Percentiles rank a stretch among this genome's conserved stretches.
Conservation (phyloP, 2,113 vertebrate species). For the Salvator merianae region DNA sequence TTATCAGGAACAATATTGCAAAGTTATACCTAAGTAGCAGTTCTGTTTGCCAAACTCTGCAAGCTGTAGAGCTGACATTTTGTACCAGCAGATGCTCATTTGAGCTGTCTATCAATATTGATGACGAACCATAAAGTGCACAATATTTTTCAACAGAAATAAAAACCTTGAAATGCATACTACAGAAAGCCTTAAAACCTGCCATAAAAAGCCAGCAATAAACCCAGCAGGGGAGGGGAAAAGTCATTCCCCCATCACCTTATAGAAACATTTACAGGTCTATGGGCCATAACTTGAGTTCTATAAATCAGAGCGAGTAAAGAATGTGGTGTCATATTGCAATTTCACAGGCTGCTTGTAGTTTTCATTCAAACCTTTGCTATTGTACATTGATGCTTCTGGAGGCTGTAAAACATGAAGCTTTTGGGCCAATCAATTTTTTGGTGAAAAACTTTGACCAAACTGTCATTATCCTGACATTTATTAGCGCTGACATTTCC, state of each 20-base stretch:
- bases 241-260: background rate
- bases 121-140: background rate
- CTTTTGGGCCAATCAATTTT: background rate
- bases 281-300: background rate
- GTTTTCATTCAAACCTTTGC: background rate
- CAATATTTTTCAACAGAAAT: background rate
- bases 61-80: background rate
- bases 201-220: background rate
- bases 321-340: too few species aligned
- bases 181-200: background rate
- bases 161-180: background rate
- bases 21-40: background rate
- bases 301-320: background rate
- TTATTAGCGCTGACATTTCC: background rate
- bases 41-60: too few species aligned
- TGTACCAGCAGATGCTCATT: background rate
- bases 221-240: background rate
- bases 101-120: background rate
- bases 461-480: background rate
- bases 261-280: slow-evolving; percentile 3
- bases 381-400: background rate
- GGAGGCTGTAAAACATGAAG: background rate
- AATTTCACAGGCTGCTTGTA: background rate
- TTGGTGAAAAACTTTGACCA: background rate
- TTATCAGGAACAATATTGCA: too few species aligned